Evolutionary conservation across 2,113 vertebrate species (phyloP).

Genomic region (Strix aluco): DNA sequence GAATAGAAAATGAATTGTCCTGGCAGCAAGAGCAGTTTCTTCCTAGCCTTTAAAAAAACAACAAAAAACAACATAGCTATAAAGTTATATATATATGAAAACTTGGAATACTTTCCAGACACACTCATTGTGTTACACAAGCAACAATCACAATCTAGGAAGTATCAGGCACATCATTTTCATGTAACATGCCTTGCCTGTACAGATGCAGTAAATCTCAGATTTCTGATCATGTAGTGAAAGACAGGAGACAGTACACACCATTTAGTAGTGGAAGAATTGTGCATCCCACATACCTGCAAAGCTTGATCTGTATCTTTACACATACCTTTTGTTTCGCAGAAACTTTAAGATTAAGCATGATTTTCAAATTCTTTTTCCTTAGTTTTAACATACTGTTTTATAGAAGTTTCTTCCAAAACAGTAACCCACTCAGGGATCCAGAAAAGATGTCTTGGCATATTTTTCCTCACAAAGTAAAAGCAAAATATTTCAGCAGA

Average conservation of each 20-base stretch:
- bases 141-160: background rate
- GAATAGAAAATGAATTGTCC: background rate
- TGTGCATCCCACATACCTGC: background rate
- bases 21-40: background rate
- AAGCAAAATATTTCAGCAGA: background rate
- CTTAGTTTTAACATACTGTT: background rate
- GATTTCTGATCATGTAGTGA: background rate
- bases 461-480: background rate
- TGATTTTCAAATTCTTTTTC: background rate
- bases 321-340: background rate
- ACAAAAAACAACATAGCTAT: too few species aligned
- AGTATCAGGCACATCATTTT: background rate
- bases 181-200: accelerated
- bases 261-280: background rate
- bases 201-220: background rate
- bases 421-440: background rate
- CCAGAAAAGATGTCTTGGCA: background rate
- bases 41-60: background rate
- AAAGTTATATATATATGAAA: background rate
- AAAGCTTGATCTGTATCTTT: background rate
- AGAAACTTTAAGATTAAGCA: background rate
- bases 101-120: background rate
- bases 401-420: background rate
- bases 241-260: background rate
- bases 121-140: background rate